Conservation (phyloP, 1,140 invertebrate genomes). For the Leptinotarsa texana region DNA sequence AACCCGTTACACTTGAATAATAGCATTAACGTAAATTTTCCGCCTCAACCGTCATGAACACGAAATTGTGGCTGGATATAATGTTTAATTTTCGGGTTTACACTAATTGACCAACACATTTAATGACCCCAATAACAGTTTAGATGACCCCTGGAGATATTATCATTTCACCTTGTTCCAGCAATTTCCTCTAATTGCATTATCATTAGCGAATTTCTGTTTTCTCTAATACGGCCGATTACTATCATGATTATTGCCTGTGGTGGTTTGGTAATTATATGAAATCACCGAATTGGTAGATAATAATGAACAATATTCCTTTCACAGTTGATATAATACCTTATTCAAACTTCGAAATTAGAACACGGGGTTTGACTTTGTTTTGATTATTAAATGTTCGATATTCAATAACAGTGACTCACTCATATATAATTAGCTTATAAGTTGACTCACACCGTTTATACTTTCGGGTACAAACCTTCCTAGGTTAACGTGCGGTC, state of each 20-base stretch:
- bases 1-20: not conserved
- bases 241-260: not conserved
- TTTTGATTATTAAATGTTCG: too few relatives aligned
- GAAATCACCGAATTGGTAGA: too few relatives aligned
- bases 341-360: too few relatives aligned
- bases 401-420: too few relatives aligned
- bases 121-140: slow-evolving; percentile 19
- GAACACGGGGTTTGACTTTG: too few relatives aligned
- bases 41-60: slow-evolving; percentile 6
- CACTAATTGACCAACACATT: slow-evolving; percentile 19
- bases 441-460: too few relatives aligned
- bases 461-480: too few relatives aligned
- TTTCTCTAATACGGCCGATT: slow-evolving; percentile 10
- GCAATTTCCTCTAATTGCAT: slow-evolving; percentile 8
- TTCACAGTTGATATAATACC: too few relatives aligned
- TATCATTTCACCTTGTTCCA: slow-evolving; percentile 7
- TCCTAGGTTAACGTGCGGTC: too few relatives aligned
- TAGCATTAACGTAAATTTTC: slow-evolving; percentile 1
- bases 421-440: too few relatives aligned
- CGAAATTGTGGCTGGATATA: slow-evolving; percentile 4
- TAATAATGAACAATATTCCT: too few relatives aligned
- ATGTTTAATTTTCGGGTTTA: slow-evolving; percentile 15
- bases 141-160: slow-evolving; percentile 10
- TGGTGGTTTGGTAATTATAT: not conserved
- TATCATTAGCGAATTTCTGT: slow-evolving; percentile 15